Conservation (phyloP, 2,888 invertebrate genomes). For the Pristionchus maxplancki region DNA sequence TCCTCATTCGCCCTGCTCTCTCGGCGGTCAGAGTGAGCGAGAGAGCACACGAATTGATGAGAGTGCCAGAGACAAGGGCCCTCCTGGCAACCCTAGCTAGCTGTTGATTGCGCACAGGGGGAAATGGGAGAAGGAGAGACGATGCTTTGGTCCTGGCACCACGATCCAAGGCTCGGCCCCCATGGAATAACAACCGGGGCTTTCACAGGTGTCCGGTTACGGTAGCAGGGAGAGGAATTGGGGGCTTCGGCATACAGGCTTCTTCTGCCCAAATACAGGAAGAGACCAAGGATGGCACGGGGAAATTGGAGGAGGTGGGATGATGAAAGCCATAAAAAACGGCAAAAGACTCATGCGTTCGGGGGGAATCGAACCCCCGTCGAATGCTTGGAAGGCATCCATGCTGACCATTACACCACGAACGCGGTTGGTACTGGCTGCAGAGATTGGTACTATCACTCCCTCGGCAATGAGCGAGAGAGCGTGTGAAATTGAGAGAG, state of each 20-base stretch:
- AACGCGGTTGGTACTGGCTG: conserved; percentile 54
- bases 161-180: conserved; percentile 18
- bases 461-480: background rate
- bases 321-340: background rate
- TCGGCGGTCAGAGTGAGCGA: background rate
- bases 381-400: conserved; percentile 64
- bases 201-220: conserved; percentile 36
- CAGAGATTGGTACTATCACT: background rate
- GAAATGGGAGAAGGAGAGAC: background rate
- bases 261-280: background rate
- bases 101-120: conserved; percentile 5
- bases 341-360: conserved; percentile 53
- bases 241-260: conserved; percentile 27
- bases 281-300: background rate
- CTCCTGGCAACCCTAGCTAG: background rate
- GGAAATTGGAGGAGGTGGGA: background rate
- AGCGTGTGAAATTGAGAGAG: background rate
- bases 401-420: conserved; percentile 63
- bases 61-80: background rate
- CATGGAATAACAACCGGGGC: background rate
- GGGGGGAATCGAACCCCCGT: conserved; percentile 62
- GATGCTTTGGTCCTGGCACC: conserved; percentile 41
- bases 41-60: background rate
- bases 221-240: background rate
- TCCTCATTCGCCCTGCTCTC: background rate